Base-by-base conservation (phyloP, 2,888 invertebrate genomes). In the Eupithecia inturbata region DNA sequence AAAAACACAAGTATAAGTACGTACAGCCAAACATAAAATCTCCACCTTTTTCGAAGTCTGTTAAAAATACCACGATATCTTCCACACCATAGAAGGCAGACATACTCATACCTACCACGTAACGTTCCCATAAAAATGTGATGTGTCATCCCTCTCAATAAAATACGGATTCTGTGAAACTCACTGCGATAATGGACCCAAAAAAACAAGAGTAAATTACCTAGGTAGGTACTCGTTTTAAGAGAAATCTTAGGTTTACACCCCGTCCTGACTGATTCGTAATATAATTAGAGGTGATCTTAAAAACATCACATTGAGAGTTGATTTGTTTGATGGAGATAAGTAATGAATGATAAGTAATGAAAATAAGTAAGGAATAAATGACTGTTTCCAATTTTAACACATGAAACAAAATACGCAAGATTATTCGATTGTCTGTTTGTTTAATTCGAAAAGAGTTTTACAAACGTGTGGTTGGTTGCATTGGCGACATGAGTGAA, bases 121-220 rank as follows among this genome's bases (percentile, higher is more conserved):
- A n/a, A 64, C 28, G 7, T 22, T 36, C 6, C 39, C 66, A 69
- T 73, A 66, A 73, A 73, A 66, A 41, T 53, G 41, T 67, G 22
- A 70, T 62, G 64, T 39, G 57, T 57, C 68, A 73, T 71, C 63
- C 73, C 60, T 60, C 67, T 66, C 70, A 72, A 76, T 74, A 72
- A 74, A 76, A 74, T 64, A 57, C 57, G 45, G 57, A 73, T 68
- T 70, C 72, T 72, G 70, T 71, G 75, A 74, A 71, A 68, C 76
- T 68, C 72, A 33, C 60, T 45, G 66, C 60, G 68, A 68, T 76
- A 76, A 76, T 74, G 49, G 68, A 64, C 33, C 33, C 72, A 74
- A 77, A 74, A 77, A 77, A 77, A 74, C 74, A 74, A 70, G 74
- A 68, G 67, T 53, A 74, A 74, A 77, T 74, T 67, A 68, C n/a